Conservation (phyloP, 2,797 vertebrate species). For the Helostoma temminkii region DNA sequence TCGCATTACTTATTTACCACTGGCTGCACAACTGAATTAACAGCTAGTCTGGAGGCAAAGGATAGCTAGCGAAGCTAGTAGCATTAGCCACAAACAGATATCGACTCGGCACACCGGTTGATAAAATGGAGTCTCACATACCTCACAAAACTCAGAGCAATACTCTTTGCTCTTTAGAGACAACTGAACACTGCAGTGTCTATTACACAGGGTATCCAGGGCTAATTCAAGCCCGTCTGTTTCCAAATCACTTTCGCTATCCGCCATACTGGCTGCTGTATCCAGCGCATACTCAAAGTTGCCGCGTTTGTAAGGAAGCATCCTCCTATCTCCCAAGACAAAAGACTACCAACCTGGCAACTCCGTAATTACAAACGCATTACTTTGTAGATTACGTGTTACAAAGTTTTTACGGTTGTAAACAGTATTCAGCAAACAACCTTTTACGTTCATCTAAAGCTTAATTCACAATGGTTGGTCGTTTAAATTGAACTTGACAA, state of each 20-base stretch:
- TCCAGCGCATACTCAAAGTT: slow-evolving; percentile 91
- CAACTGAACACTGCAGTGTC: slow-evolving; percentile 72
- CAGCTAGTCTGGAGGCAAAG: slow-evolving; percentile 59
- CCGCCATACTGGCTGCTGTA: slow-evolving; percentile 96
- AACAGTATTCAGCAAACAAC: not conserved
- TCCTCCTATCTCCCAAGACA: not conserved
- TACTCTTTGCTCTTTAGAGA: slow-evolving; percentile 88
- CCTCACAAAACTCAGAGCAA: slow-evolving; percentile 94
- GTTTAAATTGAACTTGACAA: not conserved
- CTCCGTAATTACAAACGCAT: not conserved
- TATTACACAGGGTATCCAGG: slow-evolving; percentile 86
- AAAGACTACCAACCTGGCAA: slow-evolving; percentile 64
- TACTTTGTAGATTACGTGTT: too few species aligned
- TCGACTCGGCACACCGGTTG: not conserved
- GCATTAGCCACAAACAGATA: slow-evolving; percentile 57
- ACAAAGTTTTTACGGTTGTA: not conserved
- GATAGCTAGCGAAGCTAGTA: slow-evolving; percentile 56
- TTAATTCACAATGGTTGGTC: not conserved
- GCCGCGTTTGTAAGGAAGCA: slow-evolving; percentile 60
- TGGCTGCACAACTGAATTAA: slow-evolving; percentile 31
- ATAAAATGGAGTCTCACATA: slow-evolving; percentile 70
- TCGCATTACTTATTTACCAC: not conserved
- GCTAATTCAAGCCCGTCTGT: slow-evolving; percentile 93
- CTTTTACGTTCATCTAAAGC: not conserved
- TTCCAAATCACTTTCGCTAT: slow-evolving; percentile 97